Evolutionary conservation across 1,140 invertebrate species (phyloP), one percentile per base, ranked within the genome.

Genomic region (Micrasema minimum): DNA sequence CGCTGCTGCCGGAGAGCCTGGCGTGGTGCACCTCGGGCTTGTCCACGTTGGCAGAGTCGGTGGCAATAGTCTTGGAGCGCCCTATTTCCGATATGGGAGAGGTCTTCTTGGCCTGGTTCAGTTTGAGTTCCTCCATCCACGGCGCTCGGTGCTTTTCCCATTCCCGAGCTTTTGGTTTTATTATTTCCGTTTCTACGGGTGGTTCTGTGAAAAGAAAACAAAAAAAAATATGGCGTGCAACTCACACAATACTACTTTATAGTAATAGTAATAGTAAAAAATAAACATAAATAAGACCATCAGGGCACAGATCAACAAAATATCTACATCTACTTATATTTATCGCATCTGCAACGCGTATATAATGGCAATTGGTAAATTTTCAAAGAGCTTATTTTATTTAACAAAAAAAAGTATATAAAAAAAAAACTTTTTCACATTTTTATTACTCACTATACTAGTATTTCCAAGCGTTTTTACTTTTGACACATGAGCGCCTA

Each of bases 101-200:
- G 65, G 85, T 88, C 72, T 88, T 87, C 77, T 87, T 87, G 20
- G 86, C 88, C 78, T 90, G 88, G 76, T 88, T 89, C 31, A 88
- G 79, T 76, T 90, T 90, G 71, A 90, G 81, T 76, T 90, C 89
- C 69, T 86, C 88, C 83, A 90, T 85, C 89, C 89, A 90, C 0
- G 89, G 89, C 50, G 87, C 88, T 75, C 85, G 86, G 71, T 88
- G 86, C 75, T 88, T 89, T 75, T 89, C 88, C 84, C 85, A 86
- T 72, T 85, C 83, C 1, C 83, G 78, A 35, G 85, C 77, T 75
- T 85, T 85, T 3, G 85, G 85, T 74, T 86, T 87, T 4, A 72
- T 61, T 51, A 66, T 62, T 69, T 76, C 71, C n/a, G 20, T 26
- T 51, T 72, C 75, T 5, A 20, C 46, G 22, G 38, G 43, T 22